A percentile compares a stretch with the other conserved stretches of the same genome.
Conservation (phyloP, 2,113 vertebrate genomes). For the Dasyornis broadbenti region DNA sequence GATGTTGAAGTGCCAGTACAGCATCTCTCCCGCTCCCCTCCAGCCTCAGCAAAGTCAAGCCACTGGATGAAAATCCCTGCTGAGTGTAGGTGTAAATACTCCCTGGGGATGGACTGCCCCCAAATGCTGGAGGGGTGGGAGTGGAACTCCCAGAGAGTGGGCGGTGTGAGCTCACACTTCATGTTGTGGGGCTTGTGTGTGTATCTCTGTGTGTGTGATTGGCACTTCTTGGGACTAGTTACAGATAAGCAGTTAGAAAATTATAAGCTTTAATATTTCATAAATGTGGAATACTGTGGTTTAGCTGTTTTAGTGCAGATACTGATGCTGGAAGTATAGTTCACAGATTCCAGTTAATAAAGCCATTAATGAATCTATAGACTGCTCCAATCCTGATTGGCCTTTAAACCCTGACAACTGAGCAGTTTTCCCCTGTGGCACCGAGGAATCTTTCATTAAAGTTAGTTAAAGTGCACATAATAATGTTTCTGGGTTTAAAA, state of each 20-base stretch:
- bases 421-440: neutral
- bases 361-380: neutral
- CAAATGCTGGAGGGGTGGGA: neutral
- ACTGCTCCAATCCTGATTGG: neutral
- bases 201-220: neutral
- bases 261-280: accelerated
- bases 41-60: neutral
- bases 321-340: neutral
- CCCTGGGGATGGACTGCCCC: neutral
- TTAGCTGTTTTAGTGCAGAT: neutral
- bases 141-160: neutral
- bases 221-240: neutral
- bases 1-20: neutral
- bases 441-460: neutral
- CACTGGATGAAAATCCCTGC: neutral
- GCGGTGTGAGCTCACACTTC: accelerated
- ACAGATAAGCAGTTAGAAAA: neutral
- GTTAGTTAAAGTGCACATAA: neutral
- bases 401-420: neutral
- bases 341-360: neutral
- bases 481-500: neutral
- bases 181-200: accelerated
- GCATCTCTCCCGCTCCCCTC: accelerated
- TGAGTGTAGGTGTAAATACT: neutral
- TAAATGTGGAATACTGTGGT: neutral